Conservation (phyloP, 2,113 vertebrate genomes). For the Agapornis roseicollis region DNA sequence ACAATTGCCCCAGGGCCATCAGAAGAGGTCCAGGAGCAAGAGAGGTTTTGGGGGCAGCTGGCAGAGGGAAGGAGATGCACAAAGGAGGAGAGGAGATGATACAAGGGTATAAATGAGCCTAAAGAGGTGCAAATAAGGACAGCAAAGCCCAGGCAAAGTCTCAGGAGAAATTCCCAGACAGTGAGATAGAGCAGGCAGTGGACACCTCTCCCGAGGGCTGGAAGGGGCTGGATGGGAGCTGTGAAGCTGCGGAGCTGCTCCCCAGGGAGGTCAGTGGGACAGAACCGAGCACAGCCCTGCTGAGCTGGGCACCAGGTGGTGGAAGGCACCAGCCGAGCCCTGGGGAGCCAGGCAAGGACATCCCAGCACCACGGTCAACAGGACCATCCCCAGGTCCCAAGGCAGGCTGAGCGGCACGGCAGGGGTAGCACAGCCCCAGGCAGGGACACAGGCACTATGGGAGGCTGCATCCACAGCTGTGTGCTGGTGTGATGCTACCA, state of each 20-base stretch:
- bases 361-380: accelerated
- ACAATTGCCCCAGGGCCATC: neutral
- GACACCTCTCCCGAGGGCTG: neutral
- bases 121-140: constrained; percentile 57
- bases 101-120: neutral
- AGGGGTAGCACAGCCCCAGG: accelerated
- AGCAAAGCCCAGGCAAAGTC: constrained; percentile 21
- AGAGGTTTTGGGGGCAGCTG: neutral
- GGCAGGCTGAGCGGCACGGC: accelerated
- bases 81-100: neutral
- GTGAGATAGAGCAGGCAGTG: constrained; percentile 35
- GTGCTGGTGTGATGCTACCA: accelerated
- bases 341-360: accelerated
- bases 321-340: neutral
- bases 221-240: neutral
- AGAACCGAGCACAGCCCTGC: accelerated
- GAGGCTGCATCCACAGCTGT: accelerated
- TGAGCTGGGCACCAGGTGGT: neutral
- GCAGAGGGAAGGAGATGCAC: neutral
- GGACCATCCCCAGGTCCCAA: neutral
- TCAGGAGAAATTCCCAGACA: constrained; percentile 67
- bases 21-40: neutral
- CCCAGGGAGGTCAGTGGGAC: accelerated
- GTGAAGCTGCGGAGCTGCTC: neutral
- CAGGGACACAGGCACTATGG: accelerated